These are phyloP conservation scores for Heteromormyrus szaboi DNA, from an alignment of 2,797 vertebrate genomes.

Conservation along the genomic window DNA sequence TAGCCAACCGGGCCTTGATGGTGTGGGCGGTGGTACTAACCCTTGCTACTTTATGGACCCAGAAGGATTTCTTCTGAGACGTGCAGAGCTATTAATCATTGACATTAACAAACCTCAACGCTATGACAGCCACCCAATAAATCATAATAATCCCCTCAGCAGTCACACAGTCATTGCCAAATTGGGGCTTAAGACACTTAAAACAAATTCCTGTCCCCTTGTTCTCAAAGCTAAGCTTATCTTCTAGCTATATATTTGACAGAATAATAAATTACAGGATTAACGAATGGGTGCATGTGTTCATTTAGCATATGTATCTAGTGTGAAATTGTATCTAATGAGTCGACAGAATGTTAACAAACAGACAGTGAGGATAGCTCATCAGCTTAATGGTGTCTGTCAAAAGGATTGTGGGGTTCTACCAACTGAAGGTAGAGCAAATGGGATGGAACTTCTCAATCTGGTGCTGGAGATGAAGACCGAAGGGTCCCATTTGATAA, in stretches of 20 bases:
- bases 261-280: neutral
- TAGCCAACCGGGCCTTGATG: too few relatives aligned
- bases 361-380: neutral
- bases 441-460: neutral
- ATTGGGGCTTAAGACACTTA: slow-evolving; percentile 6
- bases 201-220: neutral
- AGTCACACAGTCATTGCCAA: neutral
- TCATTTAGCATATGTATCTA: neutral
- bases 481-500: neutral
- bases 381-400: neutral
- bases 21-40: neutral
- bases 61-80: neutral
- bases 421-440: neutral
- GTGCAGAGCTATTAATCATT: neutral
- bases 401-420: neutral
- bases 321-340: neutral
- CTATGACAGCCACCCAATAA: neutral
- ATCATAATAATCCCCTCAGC: slow-evolving; percentile 2
- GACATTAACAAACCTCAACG: neutral
- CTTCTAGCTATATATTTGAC: neutral
- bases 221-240: neutral
- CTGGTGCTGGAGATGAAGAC: neutral
- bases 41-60: neutral
- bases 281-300: neutral
- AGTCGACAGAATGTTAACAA: neutral